phyloP scores from a whole-genome alignment of 2,888 invertebrate species.

The Drosophila niveifrons region DNA sequence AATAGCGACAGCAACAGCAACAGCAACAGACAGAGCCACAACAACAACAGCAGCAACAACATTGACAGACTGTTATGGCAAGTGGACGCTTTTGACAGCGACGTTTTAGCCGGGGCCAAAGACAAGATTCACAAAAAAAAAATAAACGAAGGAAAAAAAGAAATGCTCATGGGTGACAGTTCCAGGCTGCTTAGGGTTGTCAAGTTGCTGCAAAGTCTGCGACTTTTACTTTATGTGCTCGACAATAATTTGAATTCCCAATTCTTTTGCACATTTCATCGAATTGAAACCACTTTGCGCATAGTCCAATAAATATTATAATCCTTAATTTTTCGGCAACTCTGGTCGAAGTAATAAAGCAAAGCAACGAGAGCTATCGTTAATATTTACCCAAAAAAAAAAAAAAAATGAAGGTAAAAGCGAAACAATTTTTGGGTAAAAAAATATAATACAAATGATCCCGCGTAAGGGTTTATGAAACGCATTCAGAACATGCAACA shows the following conservation, averaged over 20 bases:
- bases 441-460: conserved; percentile 57
- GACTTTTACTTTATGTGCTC: background rate
- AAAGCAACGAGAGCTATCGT: conserved; percentile 46
- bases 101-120: conserved; percentile 52
- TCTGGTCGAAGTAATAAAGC: conserved; percentile 28
- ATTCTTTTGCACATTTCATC: too few relatives aligned
- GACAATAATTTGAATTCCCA: background rate
- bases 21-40: conserved; percentile 3
- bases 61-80: conserved; percentile 56
- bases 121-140: conserved; percentile 8
- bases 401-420: conserved; percentile 14
- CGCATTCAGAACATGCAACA: conserved; percentile 60
- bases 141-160: conserved; percentile 10
- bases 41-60: conserved; percentile 26
- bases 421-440: conserved; percentile 37
- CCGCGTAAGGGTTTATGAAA: conserved; percentile 58
- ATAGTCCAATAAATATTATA: too few relatives aligned
- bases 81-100: conserved; percentile 73
- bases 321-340: conserved; percentile 30
- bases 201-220: conserved; percentile 10
- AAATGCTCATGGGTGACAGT: conserved; percentile 57
- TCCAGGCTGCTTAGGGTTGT: conserved; percentile 46
- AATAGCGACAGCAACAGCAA: conserved; percentile 18
- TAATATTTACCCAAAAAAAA: conserved; percentile 51
- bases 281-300: background rate